Evolutionary conservation across 2,888 invertebrate species (phyloP), one percentile per base, ranked within the genome.

Genomic region (Tinea semifulvella): DNA sequence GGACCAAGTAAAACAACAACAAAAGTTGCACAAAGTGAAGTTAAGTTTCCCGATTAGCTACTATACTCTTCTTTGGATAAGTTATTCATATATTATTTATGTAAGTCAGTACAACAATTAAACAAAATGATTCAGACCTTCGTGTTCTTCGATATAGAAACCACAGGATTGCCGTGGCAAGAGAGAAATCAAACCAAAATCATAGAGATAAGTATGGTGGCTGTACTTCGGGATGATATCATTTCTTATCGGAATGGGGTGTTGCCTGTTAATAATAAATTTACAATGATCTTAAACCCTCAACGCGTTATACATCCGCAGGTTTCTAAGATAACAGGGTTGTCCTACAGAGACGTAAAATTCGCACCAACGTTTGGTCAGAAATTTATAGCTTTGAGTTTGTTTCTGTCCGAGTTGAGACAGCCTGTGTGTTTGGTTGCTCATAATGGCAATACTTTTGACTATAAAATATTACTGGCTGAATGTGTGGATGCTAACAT

Each of bases 401-500:
- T 63, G 2, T 94, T 92, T 63, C 59, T 94, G 1, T 62, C 81
- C 3, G 83, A 87, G 43, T 73, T 89, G 18, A 76, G 73, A 3
- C 76, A 84, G 49, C 93, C 94, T 0, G 75, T 89, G 2, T 94
- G 94, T 57, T 69, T 95, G 11, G 83, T 94, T 0, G 92, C 94
- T 0, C 94, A 95, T 56, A 93, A 94, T 77, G 94, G 94, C 0
- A 80, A 87, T 56, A 54, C 50, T 5, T 94, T 92, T 71, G 94
- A 94, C 68, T 94, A 85, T 65, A 91, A 89, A 27, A 83, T 94
- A 51, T 65, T 95, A 3, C 70, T 83, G 50, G 71, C 86, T 10
- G 79, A 79, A 55, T 73, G 90, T n/a, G 55, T 65, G 11, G 82
- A 83, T 46, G 67, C 84, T 0, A 63, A 73, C 26, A 53, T 68